Base-by-base conservation (phyloP, 2,113 vertebrate species). In the Atractosteus spatula region DNA sequence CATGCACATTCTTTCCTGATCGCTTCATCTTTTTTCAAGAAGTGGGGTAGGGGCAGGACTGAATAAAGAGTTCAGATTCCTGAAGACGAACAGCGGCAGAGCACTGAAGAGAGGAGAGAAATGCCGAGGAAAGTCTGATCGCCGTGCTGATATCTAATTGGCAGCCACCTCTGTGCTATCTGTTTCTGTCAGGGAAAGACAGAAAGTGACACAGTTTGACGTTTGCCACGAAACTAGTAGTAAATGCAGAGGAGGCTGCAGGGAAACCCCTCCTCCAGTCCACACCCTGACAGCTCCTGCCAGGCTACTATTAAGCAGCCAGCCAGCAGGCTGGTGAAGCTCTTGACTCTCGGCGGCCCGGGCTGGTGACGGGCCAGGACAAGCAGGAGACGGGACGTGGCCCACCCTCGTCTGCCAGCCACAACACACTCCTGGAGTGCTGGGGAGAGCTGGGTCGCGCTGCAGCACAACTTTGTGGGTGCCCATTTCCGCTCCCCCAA, bases 111-210 rank as follows among this genome's bases (percentile, higher is more conserved):
- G 8, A 29, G 75, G 80, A 79, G 79, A 80, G 65, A 73, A 75
- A 29, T 29, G 2, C 29, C 1, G 71, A 75, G 62, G 76, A 68
- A 71, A 76, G 78, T 68, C 2, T 66, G 71, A 78, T 62, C 76
- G 17, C 71, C 81, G 79, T 63, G 70, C 84, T 81, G 81, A 80
- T 78, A 84, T 86, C 82, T 84, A 71, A 88, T 88, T 87, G 87
- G 81, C 81, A 86, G 80, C 75, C 73, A 10, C 7, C 81, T 68
- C 83, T 82, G 82, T 82, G 85, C 81, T 81, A 82, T 74, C 78
- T 79, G 79, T 81, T 84, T 82, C 81, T 85, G 75, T 81, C 62
- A 7, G 17, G 41, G n/a, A 42, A 42, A 10, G 0, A 17, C 7
- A 41, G 8, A 10, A 4, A 7, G 4, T 42, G 13, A 17, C 16